Evolutionary conservation across 2,888 invertebrate species (phyloP), one percentile per base, ranked within the genome.

Genomic region (Thelaira solivaga): DNA sequence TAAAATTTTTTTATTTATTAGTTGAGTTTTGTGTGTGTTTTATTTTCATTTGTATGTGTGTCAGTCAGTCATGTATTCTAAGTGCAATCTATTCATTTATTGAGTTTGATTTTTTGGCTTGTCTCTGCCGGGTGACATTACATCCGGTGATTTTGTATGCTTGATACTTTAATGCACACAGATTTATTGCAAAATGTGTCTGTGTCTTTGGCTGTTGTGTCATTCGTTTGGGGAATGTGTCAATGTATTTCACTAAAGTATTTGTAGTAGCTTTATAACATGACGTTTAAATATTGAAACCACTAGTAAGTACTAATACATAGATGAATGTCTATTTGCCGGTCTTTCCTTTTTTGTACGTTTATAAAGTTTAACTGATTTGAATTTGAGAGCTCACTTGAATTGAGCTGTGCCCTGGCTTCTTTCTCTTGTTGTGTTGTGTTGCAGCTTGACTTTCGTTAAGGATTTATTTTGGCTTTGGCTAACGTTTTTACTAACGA

Each of bases 71-170:
- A 59, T 59, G 59, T 67, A 5, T 53, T 74, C 53, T 57, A 67
- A 74, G 74, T 74, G 67, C 67, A 67, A 74, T 61, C 74, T 67
- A 74, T 74, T 74, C 74, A 67, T 74, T 74, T 74, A 68, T 68
- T 57, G 68, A 68, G 51, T 53, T 74, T 67, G 67, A 74, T 74
- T 67, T 74, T 74, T 74, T 67, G 67, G 67, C 61, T 74, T 67
- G 67, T 61, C 61, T 74, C 59, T 53, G 36, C 53, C 67, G 67
- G 31, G 67, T 74, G 74, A 61, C 74, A 67, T 67, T 29, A 61
- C 59, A 67, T 74, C 67, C 67, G 59, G 67, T 74, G 51, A 74
- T 57, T 65, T 73, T 53, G 34, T 53, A 45, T 62, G 11, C 51
- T 53, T 72, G 43, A 55, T 71, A 51, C 34, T 53, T 24, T 39